Conservation (phyloP, 2,113 vertebrate species). For the Zootoca vivipara region DNA sequence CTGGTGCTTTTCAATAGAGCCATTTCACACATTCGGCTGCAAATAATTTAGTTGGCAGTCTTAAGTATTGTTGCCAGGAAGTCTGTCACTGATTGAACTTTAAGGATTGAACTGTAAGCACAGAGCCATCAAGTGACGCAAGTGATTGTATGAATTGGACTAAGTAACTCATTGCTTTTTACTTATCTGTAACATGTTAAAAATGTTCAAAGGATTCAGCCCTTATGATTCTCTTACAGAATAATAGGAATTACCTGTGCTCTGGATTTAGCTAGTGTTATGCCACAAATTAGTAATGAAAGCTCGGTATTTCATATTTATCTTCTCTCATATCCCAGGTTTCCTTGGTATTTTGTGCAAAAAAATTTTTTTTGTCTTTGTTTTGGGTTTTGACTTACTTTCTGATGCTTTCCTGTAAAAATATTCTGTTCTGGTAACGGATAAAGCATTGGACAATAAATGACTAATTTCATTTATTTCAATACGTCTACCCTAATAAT, state of each 20-base stretch:
- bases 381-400: not conserved
- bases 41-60: not conserved
- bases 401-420: not conserved
- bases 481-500: no score
- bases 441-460: not conserved
- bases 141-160: not conserved
- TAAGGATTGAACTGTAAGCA: not conserved
- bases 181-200: not conserved
- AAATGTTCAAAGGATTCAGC: not conserved
- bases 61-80: not conserved
- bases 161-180: not conserved
- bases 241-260: not conserved
- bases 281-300: not conserved
- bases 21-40: not conserved
- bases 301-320: not conserved
- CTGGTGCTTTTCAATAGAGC: not conserved
- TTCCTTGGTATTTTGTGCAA: not conserved
- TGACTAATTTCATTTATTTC: no score
- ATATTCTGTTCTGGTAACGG: not conserved
- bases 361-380: not conserved
- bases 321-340: not conserved
- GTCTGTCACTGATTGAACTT: not conserved
- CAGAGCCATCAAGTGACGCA: not conserved
- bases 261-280: not conserved
- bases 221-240: not conserved